Conservation (phyloP, 2,113 vertebrate genomes). For the Chaetodon trifascialis region DNA sequence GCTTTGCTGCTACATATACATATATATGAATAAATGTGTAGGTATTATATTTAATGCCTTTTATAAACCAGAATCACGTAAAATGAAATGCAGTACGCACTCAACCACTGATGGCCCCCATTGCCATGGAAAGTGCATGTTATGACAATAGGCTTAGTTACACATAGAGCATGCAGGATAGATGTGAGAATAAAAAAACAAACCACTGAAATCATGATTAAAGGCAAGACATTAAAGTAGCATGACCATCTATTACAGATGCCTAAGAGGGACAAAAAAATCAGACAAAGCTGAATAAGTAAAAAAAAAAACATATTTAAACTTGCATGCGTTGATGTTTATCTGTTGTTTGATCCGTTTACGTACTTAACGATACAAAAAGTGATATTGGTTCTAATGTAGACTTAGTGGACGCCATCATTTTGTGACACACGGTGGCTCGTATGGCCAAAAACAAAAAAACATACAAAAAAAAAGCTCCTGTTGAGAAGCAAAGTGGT, state of each 20-base stretch:
- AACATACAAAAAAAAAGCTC: not conserved
- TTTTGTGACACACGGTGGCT: conserved; percentile 91
- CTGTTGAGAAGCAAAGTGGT: conserved; percentile 91
- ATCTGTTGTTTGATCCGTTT: conserved; percentile 91
- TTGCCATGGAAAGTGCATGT: conserved; percentile 92
- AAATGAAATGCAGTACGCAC: conserved; percentile 89
- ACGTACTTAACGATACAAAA: conserved; percentile 90
- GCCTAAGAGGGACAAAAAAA: conserved; percentile 63
- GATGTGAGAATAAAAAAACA: conserved; percentile 80
- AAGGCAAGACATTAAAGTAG: conserved; percentile 79
- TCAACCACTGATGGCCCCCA: conserved; percentile 78
- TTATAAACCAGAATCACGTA: conserved; percentile 91
- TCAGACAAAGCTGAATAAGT: conserved; percentile 52
- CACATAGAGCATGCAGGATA: conserved; percentile 95
- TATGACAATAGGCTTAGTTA: conserved; percentile 83
- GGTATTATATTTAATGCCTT: conserved; percentile 95
- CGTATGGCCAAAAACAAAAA: conserved; percentile 79
- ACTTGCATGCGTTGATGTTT: conserved; percentile 97
- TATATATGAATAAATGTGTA: conserved; percentile 83
- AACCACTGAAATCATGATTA: conserved; percentile 71
- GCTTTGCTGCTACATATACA: conserved; percentile 98
- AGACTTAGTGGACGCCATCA: conserved; percentile 92
- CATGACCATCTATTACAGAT: conserved; percentile 89
- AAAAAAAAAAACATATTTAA: conserved; percentile 83
- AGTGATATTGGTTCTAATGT: conserved; percentile 90